Conservation (phyloP, 2,797 vertebrate genomes). For the Pteropus rufus region DNA sequence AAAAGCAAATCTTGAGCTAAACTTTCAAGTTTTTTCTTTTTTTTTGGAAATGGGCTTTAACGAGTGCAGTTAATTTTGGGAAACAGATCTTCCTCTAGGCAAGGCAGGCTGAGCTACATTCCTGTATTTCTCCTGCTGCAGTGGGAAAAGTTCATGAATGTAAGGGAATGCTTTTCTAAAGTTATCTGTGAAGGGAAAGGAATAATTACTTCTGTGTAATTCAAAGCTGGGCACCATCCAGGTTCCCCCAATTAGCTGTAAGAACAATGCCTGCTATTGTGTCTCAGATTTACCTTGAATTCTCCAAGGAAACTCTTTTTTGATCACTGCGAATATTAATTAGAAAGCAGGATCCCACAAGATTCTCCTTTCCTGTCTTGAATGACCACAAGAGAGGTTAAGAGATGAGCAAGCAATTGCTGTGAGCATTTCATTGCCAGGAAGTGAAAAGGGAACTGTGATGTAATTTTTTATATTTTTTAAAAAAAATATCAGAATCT, state of each 20-base stretch:
- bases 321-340: conserved; percentile 34
- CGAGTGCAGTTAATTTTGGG: conserved; percentile 27
- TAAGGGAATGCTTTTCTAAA: conserved; percentile 72
- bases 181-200: conserved; percentile 73
- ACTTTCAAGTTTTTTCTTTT: background rate
- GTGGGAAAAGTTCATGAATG: conserved; percentile 71
- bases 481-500: background rate
- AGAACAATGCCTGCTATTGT: conserved; percentile 46
- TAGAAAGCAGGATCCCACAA: background rate
- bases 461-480: background rate
- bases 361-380: background rate
- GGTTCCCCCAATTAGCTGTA: conserved; percentile 68
- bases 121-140: conserved; percentile 62
- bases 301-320: conserved; percentile 22
- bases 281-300: conserved; percentile 35
- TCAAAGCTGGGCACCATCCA: conserved; percentile 74
- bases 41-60: conserved; percentile 5
- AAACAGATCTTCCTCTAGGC: conserved; percentile 36
- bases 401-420: background rate
- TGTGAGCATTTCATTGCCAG: background rate
- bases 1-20: conserved; percentile 1
- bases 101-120: background rate
- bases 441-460: background rate
- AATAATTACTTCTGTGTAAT: conserved; percentile 76
- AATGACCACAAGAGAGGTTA: background rate